Conservation (phyloP, 2,797 vertebrate species). For the Micropoecilia bifurca region DNA sequence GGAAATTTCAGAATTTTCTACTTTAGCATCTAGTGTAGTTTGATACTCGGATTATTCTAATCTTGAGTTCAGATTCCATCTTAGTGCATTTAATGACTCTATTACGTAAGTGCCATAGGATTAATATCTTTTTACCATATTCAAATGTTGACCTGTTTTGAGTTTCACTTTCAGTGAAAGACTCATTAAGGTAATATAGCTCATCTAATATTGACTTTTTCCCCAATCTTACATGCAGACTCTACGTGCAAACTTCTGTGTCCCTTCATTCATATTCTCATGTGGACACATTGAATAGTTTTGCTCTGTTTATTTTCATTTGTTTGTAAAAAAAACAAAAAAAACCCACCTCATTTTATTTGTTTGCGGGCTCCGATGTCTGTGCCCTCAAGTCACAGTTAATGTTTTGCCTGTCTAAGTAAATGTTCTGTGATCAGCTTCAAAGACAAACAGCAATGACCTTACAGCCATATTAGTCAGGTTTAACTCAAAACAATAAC, state of each 20-base stretch:
- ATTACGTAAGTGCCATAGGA: background rate
- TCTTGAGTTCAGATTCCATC: background rate
- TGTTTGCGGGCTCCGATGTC: background rate
- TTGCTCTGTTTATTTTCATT: background rate
- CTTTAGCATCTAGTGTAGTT: background rate
- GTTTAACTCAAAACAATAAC: conserved; percentile 35
- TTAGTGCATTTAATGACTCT: background rate
- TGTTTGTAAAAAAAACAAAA: background rate
- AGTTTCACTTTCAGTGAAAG: background rate
- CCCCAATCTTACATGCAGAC: background rate
- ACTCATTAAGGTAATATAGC: background rate
- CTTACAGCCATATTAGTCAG: conserved; percentile 33
- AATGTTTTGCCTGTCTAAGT: conserved; percentile 1
- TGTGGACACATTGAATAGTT: background rate
- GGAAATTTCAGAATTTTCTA: background rate
- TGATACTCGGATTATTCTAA: background rate
- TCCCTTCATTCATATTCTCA: background rate
- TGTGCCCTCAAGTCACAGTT: background rate
- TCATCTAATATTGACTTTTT: background rate
- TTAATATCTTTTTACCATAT: background rate
- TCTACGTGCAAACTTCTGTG: background rate
- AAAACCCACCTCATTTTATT: too few species aligned
- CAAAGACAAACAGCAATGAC: conserved; percentile 28
- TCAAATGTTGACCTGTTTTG: background rate
- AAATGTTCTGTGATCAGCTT: conserved; percentile 27